Evolutionary conservation across 2,797 vertebrate genomes (phyloP).

Genomic region (Sciurus vulgaris): DNA sequence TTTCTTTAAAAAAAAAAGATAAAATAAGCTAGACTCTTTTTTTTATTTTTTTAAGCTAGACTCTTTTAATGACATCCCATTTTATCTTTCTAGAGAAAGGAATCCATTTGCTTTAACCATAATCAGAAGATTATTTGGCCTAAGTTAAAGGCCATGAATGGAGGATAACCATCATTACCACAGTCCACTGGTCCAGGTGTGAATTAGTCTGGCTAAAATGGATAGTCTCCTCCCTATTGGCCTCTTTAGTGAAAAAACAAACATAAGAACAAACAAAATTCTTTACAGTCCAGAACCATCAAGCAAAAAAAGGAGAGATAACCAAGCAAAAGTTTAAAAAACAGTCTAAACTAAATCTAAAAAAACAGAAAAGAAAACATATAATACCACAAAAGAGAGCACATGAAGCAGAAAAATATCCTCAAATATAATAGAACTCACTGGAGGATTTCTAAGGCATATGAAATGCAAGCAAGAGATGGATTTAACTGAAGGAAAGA

Average conservation of each 20-base stretch:
- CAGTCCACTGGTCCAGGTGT: background rate
- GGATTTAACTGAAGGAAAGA: background rate
- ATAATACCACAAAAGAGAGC: background rate
- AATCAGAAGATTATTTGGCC: background rate
- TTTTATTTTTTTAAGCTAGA: background rate
- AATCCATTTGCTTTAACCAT: slow-evolving; percentile 22
- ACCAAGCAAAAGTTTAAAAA: slow-evolving; percentile 8
- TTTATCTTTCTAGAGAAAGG: background rate
- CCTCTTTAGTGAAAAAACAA: background rate
- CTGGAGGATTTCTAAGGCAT: background rate
- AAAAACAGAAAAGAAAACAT: slow-evolving; percentile 2
- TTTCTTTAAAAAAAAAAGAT: background rate
- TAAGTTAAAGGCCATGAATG: background rate
- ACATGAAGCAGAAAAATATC: slow-evolving; percentile 35
- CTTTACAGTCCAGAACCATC: background rate
- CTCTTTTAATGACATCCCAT: background rate
- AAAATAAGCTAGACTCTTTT: background rate
- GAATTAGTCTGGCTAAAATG: background rate
- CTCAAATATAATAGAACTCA: background rate
- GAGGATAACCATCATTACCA: background rate
- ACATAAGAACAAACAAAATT: slow-evolving; percentile 28
- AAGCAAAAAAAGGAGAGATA: slow-evolving; percentile 19
- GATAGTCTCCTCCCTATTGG: background rate
- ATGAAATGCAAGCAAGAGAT: background rate
- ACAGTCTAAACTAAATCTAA: background rate